phyloP scores from a whole-genome alignment of 2,113 vertebrate species.

The Promerops cafer region DNA sequence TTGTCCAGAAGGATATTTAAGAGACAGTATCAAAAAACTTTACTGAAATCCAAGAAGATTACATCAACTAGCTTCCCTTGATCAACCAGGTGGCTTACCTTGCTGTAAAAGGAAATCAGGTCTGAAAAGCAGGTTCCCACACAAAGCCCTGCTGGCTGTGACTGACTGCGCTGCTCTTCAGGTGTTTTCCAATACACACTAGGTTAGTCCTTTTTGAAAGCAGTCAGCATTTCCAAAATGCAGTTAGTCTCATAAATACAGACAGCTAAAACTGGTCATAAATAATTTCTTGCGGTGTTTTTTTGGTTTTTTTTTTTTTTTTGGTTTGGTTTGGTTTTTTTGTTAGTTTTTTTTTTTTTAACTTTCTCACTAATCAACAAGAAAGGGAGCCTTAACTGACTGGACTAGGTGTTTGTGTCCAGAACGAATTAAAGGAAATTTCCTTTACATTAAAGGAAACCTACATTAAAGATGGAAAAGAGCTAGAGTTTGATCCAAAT shows the following conservation, averaged over 20 bases:
- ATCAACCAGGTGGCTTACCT: not conserved
- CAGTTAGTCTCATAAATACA: not conserved
- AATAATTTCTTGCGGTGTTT: not conserved
- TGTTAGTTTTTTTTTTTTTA: not conserved
- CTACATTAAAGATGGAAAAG: not conserved
- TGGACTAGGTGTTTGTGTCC: not conserved
- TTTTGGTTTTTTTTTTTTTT: not conserved
- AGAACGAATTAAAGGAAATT: not conserved
- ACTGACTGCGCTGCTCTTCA: fast-evolving
- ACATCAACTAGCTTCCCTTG: not conserved
- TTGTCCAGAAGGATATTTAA: not conserved
- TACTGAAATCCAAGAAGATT: not conserved
- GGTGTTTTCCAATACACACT: not conserved
- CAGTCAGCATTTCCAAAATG: not conserved
- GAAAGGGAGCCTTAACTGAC: not conserved
- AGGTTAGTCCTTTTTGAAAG: not conserved
- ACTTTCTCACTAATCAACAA: not conserved
- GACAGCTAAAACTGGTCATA: not conserved
- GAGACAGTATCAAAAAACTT: not conserved
- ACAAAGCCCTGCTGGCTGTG: not conserved
- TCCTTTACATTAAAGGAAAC: not conserved
- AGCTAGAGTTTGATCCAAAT: not conserved
- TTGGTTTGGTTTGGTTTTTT: not conserved
- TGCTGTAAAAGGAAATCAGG: not conserved
- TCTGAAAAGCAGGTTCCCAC: not conserved